Evolutionary conservation across 2,888 invertebrate genomes (phyloP).

Genomic region (Penaeus monodon): DNA sequence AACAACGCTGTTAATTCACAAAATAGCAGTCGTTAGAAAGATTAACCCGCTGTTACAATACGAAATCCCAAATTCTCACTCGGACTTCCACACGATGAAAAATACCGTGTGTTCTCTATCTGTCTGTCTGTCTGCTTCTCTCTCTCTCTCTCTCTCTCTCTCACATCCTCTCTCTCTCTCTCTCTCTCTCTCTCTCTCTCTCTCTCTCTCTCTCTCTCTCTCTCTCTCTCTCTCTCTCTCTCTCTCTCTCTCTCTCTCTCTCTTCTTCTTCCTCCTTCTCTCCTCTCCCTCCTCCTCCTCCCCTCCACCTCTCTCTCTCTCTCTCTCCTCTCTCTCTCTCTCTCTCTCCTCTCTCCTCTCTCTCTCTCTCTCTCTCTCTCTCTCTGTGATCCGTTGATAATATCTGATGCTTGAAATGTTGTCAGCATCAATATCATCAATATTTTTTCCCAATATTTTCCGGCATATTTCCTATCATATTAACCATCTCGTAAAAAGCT

Average conservation of each 20-base stretch:
- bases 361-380: background rate
- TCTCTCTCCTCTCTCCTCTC: slow-evolving; percentile 18
- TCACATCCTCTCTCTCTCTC: slow-evolving; percentile 1
- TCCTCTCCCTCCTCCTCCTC: background rate
- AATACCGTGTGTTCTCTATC: too few species aligned
- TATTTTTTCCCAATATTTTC: too few species aligned
- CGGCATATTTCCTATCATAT: too few species aligned
- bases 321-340: background rate
- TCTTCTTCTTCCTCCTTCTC: background rate
- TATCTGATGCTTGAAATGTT: too few species aligned
- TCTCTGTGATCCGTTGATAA: too few species aligned
- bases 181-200: background rate
- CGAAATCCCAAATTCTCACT: too few species aligned
- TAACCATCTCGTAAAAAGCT: too few species aligned
- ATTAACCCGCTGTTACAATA: too few species aligned
- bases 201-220: background rate
- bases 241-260: background rate
- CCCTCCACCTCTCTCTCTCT: background rate
- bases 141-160: background rate
- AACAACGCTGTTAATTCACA: too few species aligned
- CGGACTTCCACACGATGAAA: too few species aligned
- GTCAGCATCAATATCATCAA: too few species aligned
- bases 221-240: background rate
- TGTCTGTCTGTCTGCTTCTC: background rate
- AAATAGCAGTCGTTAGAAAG: too few species aligned